A percentile compares a stretch with the other conserved stretches of the same genome.
These are phyloP conservation scores for Heliconius erato DNA, from an alignment of 2,888 invertebrate genomes.

Conservation along the genomic window DNA sequence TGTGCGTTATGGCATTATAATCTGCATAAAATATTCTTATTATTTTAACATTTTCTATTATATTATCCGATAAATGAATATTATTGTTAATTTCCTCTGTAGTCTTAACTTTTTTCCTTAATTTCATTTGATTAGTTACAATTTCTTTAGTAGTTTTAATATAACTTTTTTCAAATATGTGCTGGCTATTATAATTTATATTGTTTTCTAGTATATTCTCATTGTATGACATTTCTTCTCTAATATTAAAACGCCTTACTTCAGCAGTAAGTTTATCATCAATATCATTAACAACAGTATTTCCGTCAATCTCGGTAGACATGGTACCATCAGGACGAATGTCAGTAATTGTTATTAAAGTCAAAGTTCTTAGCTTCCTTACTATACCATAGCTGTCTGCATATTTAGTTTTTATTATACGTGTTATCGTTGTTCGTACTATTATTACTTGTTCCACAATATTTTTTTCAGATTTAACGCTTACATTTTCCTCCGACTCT, in stretches of 20 bases:
- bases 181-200: slow-evolving; percentile 38
- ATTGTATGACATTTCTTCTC: slow-evolving; percentile 47
- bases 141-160: slow-evolving; percentile 45
- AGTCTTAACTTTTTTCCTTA: slow-evolving; percentile 41
- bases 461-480: slow-evolving; percentile 51
- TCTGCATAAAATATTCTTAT: slow-evolving; percentile 44
- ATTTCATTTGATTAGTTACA: slow-evolving; percentile 39
- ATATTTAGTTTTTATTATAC: slow-evolving; percentile 54
- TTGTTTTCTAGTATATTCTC: slow-evolving; percentile 40
- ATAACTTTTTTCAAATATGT: slow-evolving; percentile 35
- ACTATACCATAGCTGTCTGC: slow-evolving; percentile 48
- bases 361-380: slow-evolving; percentile 55
- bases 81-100: slow-evolving; percentile 34
- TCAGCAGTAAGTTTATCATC: slow-evolving; percentile 48
- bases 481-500: slow-evolving; percentile 54
- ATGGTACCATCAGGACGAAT: slow-evolving; percentile 52
- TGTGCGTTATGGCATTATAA: slow-evolving; percentile 44
- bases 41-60: slow-evolving; percentile 34
- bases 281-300: slow-evolving; percentile 51
- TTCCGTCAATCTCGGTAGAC: slow-evolving; percentile 49
- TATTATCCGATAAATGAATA: slow-evolving; percentile 21
- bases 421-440: slow-evolving; percentile 53
- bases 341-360: slow-evolving; percentile 52
- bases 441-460: slow-evolving; percentile 46
- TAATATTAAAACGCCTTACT: slow-evolving; percentile 46